Percentiles rank a stretch among this genome's conserved stretches.
Conservation (phyloP, 2,888 invertebrate species). For the Mesoligia furuncula region DNA sequence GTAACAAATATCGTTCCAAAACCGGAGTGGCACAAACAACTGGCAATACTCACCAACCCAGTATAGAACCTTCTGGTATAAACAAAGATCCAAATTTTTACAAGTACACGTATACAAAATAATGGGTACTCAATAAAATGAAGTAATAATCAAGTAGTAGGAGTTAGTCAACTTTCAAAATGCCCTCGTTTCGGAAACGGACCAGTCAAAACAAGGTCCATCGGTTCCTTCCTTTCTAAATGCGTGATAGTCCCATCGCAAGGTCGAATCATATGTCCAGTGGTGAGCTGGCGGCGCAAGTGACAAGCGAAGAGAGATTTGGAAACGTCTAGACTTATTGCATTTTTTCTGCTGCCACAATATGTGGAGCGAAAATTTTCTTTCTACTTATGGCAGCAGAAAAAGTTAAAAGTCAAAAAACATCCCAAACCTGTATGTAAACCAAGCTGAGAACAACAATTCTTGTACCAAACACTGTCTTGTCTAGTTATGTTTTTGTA, state of each 20-base stretch:
- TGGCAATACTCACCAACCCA: neutral
- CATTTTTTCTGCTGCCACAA: neutral
- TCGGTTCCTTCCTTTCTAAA: conserved; percentile 83
- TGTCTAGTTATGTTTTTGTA: neutral
- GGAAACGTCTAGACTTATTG: too few species aligned
- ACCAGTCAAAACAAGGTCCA: conserved; percentile 76
- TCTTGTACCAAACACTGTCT: neutral
- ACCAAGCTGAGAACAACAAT: neutral
- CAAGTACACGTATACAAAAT: conserved; percentile 23
- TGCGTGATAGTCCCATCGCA: conserved; percentile 74
- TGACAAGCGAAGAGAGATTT: conserved; percentile 22
- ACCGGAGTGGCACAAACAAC: neutral
- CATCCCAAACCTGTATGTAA: neutral
- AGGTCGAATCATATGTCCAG: conserved; percentile 76
- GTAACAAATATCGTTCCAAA: neutral
- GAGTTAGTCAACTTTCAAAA: conserved; percentile 75
- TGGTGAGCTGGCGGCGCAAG: conserved; percentile 53
- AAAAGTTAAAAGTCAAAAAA: neutral
- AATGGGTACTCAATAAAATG: conserved; percentile 46
- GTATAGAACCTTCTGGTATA: neutral
- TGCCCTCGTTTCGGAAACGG: conserved; percentile 78
- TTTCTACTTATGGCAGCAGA: neutral
- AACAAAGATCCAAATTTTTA: conserved; percentile 9
- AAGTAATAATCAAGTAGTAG: conserved; percentile 51
- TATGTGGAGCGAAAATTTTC: neutral